Percentiles rank a stretch among this genome's conserved stretches.
Conservation (phyloP, 2,888 invertebrate genomes). For the Ganaspis brasiliensis region DNA sequence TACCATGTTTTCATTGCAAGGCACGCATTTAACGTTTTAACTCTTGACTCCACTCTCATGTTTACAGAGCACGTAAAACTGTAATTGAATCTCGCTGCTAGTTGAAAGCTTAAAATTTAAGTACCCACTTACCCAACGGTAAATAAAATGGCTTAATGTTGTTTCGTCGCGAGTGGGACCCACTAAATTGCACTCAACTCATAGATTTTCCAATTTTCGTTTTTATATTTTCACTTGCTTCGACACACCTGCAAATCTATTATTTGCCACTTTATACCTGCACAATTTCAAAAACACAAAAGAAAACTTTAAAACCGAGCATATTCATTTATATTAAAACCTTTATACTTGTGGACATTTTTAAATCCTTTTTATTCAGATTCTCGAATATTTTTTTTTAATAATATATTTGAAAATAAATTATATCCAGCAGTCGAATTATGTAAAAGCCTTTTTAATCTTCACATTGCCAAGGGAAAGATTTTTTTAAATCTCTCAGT, state of each 20-base stretch:
- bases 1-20: constrained; percentile 47
- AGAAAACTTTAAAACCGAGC: too few species aligned
- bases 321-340: too few species aligned
- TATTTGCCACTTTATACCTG: neutral
- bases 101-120: constrained; percentile 72
- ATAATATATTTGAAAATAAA: too few species aligned
- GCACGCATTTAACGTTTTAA: constrained; percentile 52
- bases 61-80: constrained; percentile 68
- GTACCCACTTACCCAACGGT: constrained; percentile 66
- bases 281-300: too few species aligned
- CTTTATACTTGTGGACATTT: too few species aligned
- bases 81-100: constrained; percentile 72
- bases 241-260: neutral
- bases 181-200: constrained; percentile 54
- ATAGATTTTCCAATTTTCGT: constrained; percentile 2
- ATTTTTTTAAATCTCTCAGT: too few species aligned
- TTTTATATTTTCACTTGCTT: constrained; percentile 5
- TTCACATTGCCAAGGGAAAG: too few species aligned
- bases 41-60: constrained; percentile 64
- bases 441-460: too few species aligned
- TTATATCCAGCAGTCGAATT: too few species aligned
- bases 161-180: constrained; percentile 58
- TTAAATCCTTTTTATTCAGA: too few species aligned
- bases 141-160: constrained; percentile 68
- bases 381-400: too few species aligned